phyloP scores from a whole-genome alignment of 2,888 invertebrate species.

The Oconnorella tubifera region DNA sequence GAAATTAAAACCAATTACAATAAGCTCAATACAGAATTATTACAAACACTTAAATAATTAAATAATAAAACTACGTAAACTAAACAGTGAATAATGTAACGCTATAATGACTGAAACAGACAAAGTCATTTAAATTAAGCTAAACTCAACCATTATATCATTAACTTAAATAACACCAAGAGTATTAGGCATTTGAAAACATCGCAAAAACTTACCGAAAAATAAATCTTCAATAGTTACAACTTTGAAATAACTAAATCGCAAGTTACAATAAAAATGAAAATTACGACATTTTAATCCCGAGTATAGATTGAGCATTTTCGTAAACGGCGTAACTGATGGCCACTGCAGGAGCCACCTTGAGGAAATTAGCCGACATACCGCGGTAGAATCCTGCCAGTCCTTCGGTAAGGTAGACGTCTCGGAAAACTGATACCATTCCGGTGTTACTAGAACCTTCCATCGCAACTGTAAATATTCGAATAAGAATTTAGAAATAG shows the following conservation, averaged over 20 bases:
- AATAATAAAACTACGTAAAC: no score
- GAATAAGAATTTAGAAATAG: no score
- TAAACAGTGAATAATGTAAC: no score
- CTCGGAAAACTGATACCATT: neutral
- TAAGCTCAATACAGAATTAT: no score
- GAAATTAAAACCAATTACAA: no score
- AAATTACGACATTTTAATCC: conserved; percentile 16
- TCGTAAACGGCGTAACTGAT: conserved; percentile 23
- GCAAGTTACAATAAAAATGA: neutral
- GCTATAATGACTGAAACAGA: no score
- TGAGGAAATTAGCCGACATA: conserved; percentile 17
- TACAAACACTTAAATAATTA: no score
- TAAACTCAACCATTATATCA: no score
- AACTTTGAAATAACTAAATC: neutral
- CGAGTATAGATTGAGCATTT: conserved; percentile 10
- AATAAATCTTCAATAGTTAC: neutral
- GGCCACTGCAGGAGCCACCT: conserved; percentile 21
- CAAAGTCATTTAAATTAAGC: no score
- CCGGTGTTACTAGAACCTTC: neutral
- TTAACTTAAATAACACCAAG: no score
- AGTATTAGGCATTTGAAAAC: no score
- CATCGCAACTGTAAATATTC: no score
- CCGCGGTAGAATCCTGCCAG: conserved; percentile 18
- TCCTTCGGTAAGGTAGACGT: conserved; percentile 12
- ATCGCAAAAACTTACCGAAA: neutral